phyloP scores from a whole-genome alignment of 2,888 invertebrate genomes.

The Drosophila hamatofila region DNA sequence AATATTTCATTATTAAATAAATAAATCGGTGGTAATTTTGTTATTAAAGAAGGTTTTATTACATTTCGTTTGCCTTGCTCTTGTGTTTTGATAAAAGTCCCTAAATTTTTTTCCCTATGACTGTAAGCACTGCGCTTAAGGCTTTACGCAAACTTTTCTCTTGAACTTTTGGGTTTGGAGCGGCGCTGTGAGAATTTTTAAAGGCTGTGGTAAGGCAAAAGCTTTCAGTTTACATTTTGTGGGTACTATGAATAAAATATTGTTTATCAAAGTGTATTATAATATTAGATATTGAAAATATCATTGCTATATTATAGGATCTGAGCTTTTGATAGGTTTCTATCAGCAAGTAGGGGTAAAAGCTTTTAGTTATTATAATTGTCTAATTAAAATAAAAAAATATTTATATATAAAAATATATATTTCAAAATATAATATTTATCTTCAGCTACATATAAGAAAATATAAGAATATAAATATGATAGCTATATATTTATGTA shows the following conservation, averaged over 20 bases:
- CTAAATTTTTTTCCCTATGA: conserved; percentile 4
- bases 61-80: background rate
- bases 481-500: too few species aligned
- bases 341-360: background rate
- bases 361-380: background rate
- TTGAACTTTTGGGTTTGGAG: background rate
- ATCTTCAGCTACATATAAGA: background rate
- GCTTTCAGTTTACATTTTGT: background rate
- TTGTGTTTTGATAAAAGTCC: conserved; percentile 13
- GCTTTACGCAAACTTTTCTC: background rate
- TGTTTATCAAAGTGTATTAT: background rate
- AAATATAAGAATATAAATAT: too few species aligned
- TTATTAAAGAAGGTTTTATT: background rate
- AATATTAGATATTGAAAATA: background rate
- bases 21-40: background rate
- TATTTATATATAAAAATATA: background rate
- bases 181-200: background rate
- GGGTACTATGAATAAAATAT: background rate
- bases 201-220: conserved; percentile 1
- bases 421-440: background rate
- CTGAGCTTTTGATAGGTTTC: background rate
- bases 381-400: background rate
- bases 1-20: too few species aligned
- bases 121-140: background rate
- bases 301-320: background rate